Evolutionary conservation across 2,113 vertebrate species (phyloP), one percentile per base, ranked within the genome.

Genomic region (Paedocypris sp.): DNA sequence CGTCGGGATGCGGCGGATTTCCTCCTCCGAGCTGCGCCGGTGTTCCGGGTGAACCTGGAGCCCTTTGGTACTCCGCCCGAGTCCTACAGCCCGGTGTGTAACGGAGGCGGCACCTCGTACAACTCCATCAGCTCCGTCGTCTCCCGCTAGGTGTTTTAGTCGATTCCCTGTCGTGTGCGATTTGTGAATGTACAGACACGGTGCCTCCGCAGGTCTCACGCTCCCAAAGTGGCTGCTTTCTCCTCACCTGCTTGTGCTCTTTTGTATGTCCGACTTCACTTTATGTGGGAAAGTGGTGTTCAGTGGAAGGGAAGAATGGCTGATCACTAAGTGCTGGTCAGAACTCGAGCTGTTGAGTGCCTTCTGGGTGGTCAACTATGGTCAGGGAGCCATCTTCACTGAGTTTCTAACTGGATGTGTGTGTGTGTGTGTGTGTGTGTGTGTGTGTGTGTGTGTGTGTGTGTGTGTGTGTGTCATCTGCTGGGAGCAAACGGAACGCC

Each of bases 41-140:
- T 97, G 28, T 95, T 98, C 81, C 88, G 87, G 80, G 89, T 97
- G 68, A 92, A 87, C 79, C 73, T 86, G 29, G 94, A 96, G 48
- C 83, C 77, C 36, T 3, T 79, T 51, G 75, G 42, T 0, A 86
- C 77, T 11, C 86, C 90, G 57, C 79, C 85, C 60, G 89, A 88
- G 16, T 71, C 82, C 50, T 92, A 94, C 50, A 86, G 85, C 18
- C 88, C 90, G 2, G 84, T 87, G 72, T 95, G 93, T 78, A 97
- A 98, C 58, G 93, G 93, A 1, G 92, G 92, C 1, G 93, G 91
- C 43, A 95, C 88, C 0, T 94, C 94, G 3, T 95, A 97, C 45
- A 97, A 98, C 77, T 99, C 95, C 1, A 95, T 99, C 79, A 97
- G 93, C 77, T 99, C 95, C 0, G 93, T 97, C 42, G 83, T 98